Base-by-base conservation (phyloP, 2,888 invertebrate genomes). In the Drosophila pullipes region DNA sequence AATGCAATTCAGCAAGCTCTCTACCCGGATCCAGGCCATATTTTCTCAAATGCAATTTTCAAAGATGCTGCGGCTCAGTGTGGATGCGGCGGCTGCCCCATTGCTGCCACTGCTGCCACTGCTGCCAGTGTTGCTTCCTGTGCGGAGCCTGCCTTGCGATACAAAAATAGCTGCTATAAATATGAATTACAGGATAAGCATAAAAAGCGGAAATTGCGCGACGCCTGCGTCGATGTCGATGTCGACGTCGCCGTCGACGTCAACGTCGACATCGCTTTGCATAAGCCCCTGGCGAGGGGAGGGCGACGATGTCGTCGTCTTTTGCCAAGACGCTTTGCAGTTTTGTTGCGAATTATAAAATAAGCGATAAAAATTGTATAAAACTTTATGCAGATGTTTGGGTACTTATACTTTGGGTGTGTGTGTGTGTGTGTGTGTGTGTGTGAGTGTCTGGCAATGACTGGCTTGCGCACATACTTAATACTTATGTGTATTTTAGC, bases 121-220 rank as follows among this genome's bases (percentile, higher is more conserved):
- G 47, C 22, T 25, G 47, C 47, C 35, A 35, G 35, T 81, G 72
- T 76, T 74, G 74, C 77, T 79, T 71, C 85, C 70, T 69, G 76
- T 62, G n/a, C 55, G 62, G 47, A 58, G 60, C 53, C 64, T 53
- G 68, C 25, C 25, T 37, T 28, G 60, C 77, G 82, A 76, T 78
- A 82, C 78, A 85, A 81, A 86, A 88, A 83, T 85, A 82, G 86
- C 85, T 81, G 85, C 90, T 90, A 90, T 92, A 92, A 91, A 91
- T 92, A 92, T 91, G 91, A 91, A 92, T 91, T 92, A 91, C 92
- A 86, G 92, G 91, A 92, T 91, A 92, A 91, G 91, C 91, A 91
- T 91, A 91, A 92, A 91, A 91, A 88, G 76, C 92, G 91, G 92
- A 91, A 92, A 92, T 91, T 92, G 92, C 91, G 86, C 84, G 89